Percentiles rank a stretch among this genome's conserved stretches.
phyloP scores from a whole-genome alignment of 2,113 vertebrate species.

The Raja brachyura region DNA sequence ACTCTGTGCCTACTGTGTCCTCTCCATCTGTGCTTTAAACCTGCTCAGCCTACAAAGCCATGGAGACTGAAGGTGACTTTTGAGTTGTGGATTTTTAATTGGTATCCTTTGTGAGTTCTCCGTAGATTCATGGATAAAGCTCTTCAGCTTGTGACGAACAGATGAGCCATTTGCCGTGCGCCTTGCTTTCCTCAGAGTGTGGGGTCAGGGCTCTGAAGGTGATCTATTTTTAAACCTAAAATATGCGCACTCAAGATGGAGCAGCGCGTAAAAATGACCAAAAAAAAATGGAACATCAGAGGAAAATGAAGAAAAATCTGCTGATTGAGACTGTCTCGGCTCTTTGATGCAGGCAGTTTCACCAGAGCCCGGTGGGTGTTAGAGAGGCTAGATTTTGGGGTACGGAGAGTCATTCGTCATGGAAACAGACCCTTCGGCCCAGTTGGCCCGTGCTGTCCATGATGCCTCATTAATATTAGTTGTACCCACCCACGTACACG shows the following conservation, averaged over 20 bases:
- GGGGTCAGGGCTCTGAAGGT: not conserved
- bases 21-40: not conserved
- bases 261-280: not conserved
- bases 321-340: not conserved
- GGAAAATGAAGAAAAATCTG: not conserved
- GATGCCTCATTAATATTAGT: too few relatives aligned
- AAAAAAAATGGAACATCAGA: not conserved
- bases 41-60: not conserved
- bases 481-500: too few relatives aligned
- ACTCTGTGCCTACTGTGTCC: too few relatives aligned
- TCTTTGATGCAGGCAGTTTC: not conserved
- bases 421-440: too few relatives aligned
- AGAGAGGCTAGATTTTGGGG: not conserved
- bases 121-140: not conserved
- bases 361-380: not conserved
- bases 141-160: not conserved
- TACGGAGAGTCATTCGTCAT: too few relatives aligned
- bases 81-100: not conserved
- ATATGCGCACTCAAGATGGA: not conserved
- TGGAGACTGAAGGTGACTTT: not conserved
- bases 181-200: not conserved
- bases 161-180: not conserved
- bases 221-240: slow-evolving; percentile 18
- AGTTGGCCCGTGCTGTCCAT: too few relatives aligned
- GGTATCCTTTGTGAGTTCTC: not conserved